Percentiles rank a stretch among this genome's conserved stretches.
Evolutionary conservation across 2,888 invertebrate genomes (phyloP).

Genomic region (Nymphalis polychloros): DNA sequence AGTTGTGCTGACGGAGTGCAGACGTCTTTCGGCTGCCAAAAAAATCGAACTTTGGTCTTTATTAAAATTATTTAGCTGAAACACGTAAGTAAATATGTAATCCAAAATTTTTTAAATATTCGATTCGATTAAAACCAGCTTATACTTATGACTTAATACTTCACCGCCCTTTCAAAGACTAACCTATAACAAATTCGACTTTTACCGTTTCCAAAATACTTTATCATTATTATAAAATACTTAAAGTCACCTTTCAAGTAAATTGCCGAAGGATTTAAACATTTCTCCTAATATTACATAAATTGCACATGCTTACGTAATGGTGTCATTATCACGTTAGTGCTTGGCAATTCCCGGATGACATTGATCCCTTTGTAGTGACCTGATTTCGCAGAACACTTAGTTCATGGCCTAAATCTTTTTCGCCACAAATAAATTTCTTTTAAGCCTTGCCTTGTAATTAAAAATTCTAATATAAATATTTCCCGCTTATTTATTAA

Average conservation of each 20-base stretch:
- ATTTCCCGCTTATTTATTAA: constrained; percentile 27
- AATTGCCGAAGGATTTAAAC: background rate
- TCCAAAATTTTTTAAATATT: background rate
- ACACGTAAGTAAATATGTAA: constrained; percentile 25
- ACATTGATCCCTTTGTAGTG: constrained; percentile 72
- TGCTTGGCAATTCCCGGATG: constrained; percentile 52
- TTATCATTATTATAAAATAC: background rate
- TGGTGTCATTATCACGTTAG: constrained; percentile 61
- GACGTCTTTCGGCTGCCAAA: background rate
- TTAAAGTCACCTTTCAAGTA: background rate
- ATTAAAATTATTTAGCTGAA: constrained; percentile 21
- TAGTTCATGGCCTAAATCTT: constrained; percentile 24
- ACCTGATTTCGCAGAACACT: constrained; percentile 50
- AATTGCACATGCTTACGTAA: constrained; percentile 69
- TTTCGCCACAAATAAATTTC: background rate
- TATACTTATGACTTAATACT: background rate
- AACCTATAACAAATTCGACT: background rate
- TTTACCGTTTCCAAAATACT: background rate
- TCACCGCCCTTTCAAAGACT: constrained; percentile 2
- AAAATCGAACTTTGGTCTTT: constrained; percentile 12
- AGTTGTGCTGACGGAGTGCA: constrained; percentile 14
- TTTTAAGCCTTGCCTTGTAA: constrained; percentile 1
- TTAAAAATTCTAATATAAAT: constrained; percentile 11
- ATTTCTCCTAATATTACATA: constrained; percentile 8
- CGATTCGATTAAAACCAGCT: background rate